Base-by-base conservation (phyloP, 1,140 invertebrate genomes). In the Micrasema minimum region DNA sequence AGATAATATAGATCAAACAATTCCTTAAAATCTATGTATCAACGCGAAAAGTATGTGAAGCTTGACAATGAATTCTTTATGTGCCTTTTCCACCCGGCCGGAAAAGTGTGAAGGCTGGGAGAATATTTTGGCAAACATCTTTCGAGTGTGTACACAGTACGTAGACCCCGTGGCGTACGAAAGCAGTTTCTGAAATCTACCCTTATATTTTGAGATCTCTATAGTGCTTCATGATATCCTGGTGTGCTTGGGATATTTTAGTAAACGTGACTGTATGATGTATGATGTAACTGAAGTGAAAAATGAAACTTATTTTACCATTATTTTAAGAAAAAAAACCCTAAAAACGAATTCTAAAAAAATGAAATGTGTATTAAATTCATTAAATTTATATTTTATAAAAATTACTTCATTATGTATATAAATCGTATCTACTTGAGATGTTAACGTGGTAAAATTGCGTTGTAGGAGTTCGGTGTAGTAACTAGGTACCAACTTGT, bases 51-150 rank as follows among this genome's bases (percentile, higher is more conserved):
- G 67, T 69, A 62, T 64, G 51, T 31, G 57, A 53, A 69, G 57
- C 43, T 46, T 45, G 37, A 72, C 71, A 72, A 73, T 73, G 72
- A 73, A 73, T 73, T 69, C 67, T 73, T 73, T 73, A 73, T 73
- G 43, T 31, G 66, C 38, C 50, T 59, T 59, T 64, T 66, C 67
- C 46, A 43, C 59, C 35, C 43, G 22, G 20, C 71, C 48, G 66
- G 66, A 69, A 69, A 31, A 73, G 69, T 73, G 69, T 73, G 69
- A 69, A 71, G 65, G 69, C 50, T 66, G 50, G 51, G 51, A 66
- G 74, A 75, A 75, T 75, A 75, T 75, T 75, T 75, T 46, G 74
- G 70, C 74, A 75, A 75, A 75, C 74, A 75, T 75, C 74, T 69
- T 72, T 75, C 51, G 67, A 69, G 73, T 72, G 69, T 71, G 69